Conservation (phyloP, 1,140 invertebrate species). For the Neodiprion fabricii region DNA sequence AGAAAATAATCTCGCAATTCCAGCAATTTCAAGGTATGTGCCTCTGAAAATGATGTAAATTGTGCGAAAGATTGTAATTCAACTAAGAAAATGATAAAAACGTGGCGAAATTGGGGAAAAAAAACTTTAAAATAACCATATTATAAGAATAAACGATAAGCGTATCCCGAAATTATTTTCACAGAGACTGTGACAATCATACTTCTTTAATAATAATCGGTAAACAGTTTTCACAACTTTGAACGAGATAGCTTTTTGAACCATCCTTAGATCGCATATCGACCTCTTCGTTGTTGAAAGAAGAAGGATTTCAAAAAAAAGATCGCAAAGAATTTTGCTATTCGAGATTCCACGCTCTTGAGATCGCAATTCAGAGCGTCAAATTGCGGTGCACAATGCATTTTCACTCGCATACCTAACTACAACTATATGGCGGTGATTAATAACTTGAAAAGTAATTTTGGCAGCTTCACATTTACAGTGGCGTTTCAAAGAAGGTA, state of each 20-base stretch:
- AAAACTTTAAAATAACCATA: constrained; percentile 23
- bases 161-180: no score
- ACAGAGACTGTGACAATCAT: no score
- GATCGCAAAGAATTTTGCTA: neutral
- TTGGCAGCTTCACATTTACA: neutral
- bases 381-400: neutral
- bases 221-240: no score
- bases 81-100: neutral
- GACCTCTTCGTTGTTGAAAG: neutral
- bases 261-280: no score
- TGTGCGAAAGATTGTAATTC: constrained; percentile 15
- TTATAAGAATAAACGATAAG: neutral
- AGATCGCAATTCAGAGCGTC: neutral
- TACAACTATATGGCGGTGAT: neutral
- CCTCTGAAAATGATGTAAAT: constrained; percentile 35
- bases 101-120: constrained; percentile 17
- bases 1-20: constrained; percentile 54
- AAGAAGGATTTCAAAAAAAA: neutral
- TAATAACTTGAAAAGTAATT: neutral
- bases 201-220: no score
- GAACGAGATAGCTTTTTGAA: no score
- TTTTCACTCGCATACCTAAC: neutral
- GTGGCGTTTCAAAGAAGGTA: no score
- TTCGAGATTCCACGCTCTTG: neutral
- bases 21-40: constrained; percentile 45